phyloP scores from a whole-genome alignment of 2,113 vertebrate genomes.

The Phocoena sinus region DNA sequence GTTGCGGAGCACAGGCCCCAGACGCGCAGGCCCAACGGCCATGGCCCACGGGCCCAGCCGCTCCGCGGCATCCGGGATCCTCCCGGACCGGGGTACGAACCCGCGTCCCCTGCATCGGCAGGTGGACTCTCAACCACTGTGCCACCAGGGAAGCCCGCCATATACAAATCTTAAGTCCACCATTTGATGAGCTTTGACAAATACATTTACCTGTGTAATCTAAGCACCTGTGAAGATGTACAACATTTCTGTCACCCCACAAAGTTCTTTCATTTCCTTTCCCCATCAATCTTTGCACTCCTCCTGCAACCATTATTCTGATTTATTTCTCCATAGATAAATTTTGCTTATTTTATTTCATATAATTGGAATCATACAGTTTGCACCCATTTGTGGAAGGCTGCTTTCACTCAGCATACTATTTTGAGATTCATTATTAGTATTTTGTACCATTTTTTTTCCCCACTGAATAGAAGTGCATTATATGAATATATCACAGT shows the following conservation, averaged over 20 bases:
- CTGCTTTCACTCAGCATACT: constrained; percentile 1
- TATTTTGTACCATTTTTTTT: neutral
- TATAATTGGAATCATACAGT: neutral
- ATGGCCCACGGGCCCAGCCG: too few relatives aligned
- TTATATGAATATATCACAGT: neutral
- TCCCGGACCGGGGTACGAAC: too few relatives aligned
- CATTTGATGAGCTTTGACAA: neutral
- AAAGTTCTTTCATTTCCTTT: neutral
- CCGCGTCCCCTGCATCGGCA: too few relatives aligned
- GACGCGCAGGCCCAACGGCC: too few relatives aligned
- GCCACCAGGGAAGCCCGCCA: too few relatives aligned
- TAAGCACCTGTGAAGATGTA: neutral
- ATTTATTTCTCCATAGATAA: neutral
- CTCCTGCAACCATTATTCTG: neutral
- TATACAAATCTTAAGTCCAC: neutral
- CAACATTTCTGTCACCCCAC: neutral
- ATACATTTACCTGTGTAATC: neutral
- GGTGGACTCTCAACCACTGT: too few relatives aligned
- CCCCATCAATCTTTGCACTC: neutral
- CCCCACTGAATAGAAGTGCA: neutral
- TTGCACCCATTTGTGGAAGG: neutral
- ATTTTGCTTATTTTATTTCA: neutral
- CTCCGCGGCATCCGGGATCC: too few relatives aligned
- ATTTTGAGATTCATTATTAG: neutral
- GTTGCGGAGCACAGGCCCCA: too few relatives aligned